Conservation (phyloP, 2,113 vertebrate genomes). For the Machaerirhynchus nigripectus region DNA sequence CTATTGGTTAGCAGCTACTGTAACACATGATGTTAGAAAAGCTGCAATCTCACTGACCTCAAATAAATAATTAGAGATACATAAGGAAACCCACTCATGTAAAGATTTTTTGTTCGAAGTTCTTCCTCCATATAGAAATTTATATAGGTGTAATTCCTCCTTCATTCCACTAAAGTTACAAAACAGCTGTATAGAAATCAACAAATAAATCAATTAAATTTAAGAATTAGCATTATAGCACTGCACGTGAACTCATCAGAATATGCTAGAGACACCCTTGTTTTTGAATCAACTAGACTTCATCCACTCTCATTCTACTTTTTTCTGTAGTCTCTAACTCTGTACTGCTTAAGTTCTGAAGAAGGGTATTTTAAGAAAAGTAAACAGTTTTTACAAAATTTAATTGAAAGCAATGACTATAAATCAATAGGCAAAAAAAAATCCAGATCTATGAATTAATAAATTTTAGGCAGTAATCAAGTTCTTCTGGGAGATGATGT, state of each 20-base stretch:
- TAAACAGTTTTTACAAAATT: not conserved
- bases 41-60: not conserved
- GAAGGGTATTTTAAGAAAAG: not conserved
- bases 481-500: not conserved
- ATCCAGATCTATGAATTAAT: not conserved
- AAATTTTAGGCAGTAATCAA: not conserved
- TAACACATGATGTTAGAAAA: not conserved
- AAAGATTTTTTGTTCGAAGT: not conserved
- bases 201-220: not conserved
- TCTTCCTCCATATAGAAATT: not conserved
- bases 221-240: not conserved
- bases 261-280: not conserved
- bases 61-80: not conserved
- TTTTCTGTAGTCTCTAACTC: not conserved
- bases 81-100: not conserved
- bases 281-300: not conserved
- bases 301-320: not conserved
- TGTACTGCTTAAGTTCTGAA: not conserved
- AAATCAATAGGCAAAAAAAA: not conserved
- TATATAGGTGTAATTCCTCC: not conserved
- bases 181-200: not conserved
- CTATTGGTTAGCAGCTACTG: slow-evolving; percentile 6
- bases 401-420: not conserved
- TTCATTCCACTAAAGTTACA: not conserved
- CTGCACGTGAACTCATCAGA: not conserved